These are phyloP conservation scores for Dysidea cf. avara DNA, from an alignment of 37 sponge, comb jelly and placozoan genomes.

Conservation along the genomic window DNA sequence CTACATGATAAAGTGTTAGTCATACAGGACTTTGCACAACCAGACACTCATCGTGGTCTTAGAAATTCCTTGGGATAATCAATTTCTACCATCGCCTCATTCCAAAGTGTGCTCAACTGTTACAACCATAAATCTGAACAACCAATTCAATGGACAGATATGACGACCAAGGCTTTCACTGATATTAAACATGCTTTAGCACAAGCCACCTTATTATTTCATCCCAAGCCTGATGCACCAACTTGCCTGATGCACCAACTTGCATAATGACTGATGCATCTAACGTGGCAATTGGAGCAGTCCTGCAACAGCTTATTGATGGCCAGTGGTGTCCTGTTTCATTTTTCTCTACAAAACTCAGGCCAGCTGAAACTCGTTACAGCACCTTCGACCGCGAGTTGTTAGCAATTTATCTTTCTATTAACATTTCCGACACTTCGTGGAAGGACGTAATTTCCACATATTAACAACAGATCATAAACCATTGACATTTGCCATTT, in stretches of 20 bases:
- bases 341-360: constrained; percentile 1
- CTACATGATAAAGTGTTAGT: too few relatives aligned
- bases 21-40: background rate
- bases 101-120: constrained; percentile 1
- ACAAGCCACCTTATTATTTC: constrained; percentile 3
- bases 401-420: background rate
- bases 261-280: constrained; percentile 66
- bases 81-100: background rate
- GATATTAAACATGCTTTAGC: constrained; percentile 24
- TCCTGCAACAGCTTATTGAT: too few relatives aligned
- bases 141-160: constrained; percentile 9
- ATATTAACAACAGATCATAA: constrained; percentile 11
- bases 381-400: background rate
- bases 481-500: constrained; percentile 1
- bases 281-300: background rate
- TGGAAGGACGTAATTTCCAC: constrained; percentile 4
- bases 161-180: constrained; percentile 3
- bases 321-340: background rate
- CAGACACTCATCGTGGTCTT: background rate
- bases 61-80: background rate
- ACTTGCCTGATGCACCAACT: constrained; percentile 46
- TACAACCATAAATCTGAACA: background rate
- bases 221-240: constrained; percentile 21
- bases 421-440: constrained; percentile 16
- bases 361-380: constrained; percentile 1